Evolutionary conservation across 2,797 vertebrate species (phyloP).

Genomic region (Ceryle rudis): DNA sequence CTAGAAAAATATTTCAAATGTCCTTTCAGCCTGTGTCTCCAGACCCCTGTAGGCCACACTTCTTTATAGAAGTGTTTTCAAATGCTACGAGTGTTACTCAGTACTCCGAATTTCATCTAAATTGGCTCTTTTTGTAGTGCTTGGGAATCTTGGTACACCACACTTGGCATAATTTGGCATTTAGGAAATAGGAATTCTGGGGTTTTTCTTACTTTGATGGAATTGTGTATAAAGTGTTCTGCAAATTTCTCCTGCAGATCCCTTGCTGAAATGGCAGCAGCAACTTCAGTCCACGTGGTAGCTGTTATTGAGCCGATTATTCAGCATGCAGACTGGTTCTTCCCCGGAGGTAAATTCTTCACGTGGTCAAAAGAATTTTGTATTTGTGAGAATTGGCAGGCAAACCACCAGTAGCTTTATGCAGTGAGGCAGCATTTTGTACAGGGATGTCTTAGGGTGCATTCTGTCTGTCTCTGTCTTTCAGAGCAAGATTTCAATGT

Average conservation of each 20-base stretch:
- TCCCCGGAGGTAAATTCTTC: constrained; percentile 88
- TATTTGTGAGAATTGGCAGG: not conserved
- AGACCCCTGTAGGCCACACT: not conserved
- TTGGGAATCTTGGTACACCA: not conserved
- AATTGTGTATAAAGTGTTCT: not conserved
- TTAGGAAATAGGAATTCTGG: not conserved
- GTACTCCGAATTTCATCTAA: not conserved
- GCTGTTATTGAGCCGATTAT: constrained; percentile 96
- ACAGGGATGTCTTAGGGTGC: not conserved
- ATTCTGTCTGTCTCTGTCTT: not conserved
- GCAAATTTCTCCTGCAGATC: constrained; percentile 78
- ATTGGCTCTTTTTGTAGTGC: not conserved
- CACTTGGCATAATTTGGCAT: not conserved
- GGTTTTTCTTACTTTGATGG: not conserved
- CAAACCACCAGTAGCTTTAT: not conserved
- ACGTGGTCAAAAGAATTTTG: not conserved
- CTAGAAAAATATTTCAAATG: not conserved
- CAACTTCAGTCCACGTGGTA: constrained; percentile 93
- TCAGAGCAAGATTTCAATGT: constrained; percentile 97
- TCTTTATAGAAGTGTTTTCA: not conserved
- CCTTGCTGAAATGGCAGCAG: constrained; percentile 95
- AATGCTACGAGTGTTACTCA: not conserved
- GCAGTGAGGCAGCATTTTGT: not conserved
- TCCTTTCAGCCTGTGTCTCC: not conserved
- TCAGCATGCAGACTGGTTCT: constrained; percentile 97